These are phyloP conservation scores for Serripes groenlandicus DNA, from an alignment of 2,888 invertebrate genomes.

Conservation along the genomic window DNA sequence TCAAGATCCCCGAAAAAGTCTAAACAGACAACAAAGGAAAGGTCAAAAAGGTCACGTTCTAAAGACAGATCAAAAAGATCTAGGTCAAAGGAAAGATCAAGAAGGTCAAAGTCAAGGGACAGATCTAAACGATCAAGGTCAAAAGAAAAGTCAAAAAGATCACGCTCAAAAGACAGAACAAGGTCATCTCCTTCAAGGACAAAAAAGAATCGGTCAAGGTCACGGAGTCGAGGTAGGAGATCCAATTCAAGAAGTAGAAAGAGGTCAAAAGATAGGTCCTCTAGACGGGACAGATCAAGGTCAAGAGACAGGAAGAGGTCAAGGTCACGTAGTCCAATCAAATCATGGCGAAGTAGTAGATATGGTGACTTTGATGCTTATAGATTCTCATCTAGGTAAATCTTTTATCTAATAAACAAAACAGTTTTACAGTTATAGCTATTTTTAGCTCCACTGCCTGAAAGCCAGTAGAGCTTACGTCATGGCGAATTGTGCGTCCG, in stretches of 20 bases:
- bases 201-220: conserved; percentile 59
- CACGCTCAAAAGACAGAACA: conserved; percentile 26
- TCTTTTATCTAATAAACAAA: background rate
- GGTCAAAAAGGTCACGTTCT: conserved; percentile 53
- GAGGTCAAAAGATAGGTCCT: conserved; percentile 48
- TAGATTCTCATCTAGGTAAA: conserved; percentile 52
- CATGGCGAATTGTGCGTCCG: no score
- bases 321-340: conserved; percentile 47
- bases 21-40: conserved; percentile 62
- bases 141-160: conserved; percentile 16
- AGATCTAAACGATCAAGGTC: conserved; percentile 43
- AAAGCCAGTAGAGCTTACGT: no score
- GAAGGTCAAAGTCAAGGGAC: conserved; percentile 26
- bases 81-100: conserved; percentile 18
- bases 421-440: no score
- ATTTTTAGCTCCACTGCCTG: no score
- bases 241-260: conserved; percentile 33
- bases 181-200: conserved; percentile 24
- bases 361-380: conserved; percentile 70
- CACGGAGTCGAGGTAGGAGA: conserved; percentile 37
- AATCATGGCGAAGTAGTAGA: conserved; percentile 58
- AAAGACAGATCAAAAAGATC: conserved; percentile 52
- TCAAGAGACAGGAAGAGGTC: conserved; percentile 32
- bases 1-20: conserved; percentile 67
- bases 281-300: conserved; percentile 19